Evolutionary conservation across 2,888 invertebrate species (phyloP).

Genomic region (Chymomyza amoena): DNA sequence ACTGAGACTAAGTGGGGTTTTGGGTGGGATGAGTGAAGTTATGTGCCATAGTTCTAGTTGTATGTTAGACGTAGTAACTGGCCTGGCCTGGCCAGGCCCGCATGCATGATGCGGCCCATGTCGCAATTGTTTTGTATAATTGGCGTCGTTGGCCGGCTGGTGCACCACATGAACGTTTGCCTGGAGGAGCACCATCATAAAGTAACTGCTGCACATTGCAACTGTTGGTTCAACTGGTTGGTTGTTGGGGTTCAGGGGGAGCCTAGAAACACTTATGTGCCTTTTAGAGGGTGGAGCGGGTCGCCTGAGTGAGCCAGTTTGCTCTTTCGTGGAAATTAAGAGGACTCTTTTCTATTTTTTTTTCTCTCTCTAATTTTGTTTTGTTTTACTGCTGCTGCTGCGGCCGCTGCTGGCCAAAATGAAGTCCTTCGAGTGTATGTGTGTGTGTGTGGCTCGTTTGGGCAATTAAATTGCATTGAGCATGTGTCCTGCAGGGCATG

Average conservation of each 20-base stretch:
- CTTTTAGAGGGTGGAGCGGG: conserved; percentile 43
- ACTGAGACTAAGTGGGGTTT: no score
- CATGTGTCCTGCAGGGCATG: conserved; percentile 33
- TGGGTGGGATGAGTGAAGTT: no score
- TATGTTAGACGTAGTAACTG: not conserved
- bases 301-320: conserved; percentile 14
- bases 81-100: conserved; percentile 34
- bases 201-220: not conserved
- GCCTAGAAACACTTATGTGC: conserved; percentile 68
- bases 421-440: not conserved
- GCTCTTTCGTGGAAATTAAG: conserved; percentile 64
- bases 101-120: conserved; percentile 53
- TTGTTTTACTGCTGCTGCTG: conserved; percentile 8
- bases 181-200: not conserved
- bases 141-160: conserved; percentile 68
- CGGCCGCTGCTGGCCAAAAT: conserved; percentile 7
- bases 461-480: conserved; percentile 58
- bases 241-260: conserved; percentile 3
- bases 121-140: conserved; percentile 74
- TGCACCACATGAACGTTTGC: conserved; percentile 27
- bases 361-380: conserved; percentile 7
- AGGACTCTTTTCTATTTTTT: conserved; percentile 48
- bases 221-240: conserved; percentile 8
- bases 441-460: conserved; percentile 1
- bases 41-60: not conserved